Evolutionary conservation across 1,140 invertebrate genomes (phyloP), one percentile per base, ranked within the genome.

Genomic region (Pseudomyrmex sp.): DNA sequence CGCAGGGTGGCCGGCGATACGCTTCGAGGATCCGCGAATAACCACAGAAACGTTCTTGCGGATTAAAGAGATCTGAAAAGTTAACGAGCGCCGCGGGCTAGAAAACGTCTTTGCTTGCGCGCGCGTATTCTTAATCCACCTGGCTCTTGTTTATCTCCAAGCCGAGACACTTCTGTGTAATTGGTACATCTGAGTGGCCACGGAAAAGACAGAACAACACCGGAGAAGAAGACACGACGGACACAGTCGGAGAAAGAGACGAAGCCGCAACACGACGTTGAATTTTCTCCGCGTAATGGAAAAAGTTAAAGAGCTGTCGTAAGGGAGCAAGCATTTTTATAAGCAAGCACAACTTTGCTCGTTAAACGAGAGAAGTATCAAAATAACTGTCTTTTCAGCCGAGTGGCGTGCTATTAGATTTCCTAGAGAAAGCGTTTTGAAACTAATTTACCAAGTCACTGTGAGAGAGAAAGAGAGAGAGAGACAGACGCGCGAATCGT

Each of bases 341-440:
- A 85, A 85, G 56, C 70, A 62, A 74, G 58, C 79, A 44, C 58
- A 83, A 82, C 79, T 82, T 83, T 83, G 69, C 61, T 83, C 70
- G 79, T 85, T 83, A 76, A 73, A 50, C 79, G 70, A 23, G 26
- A 50, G 35, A 48, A 44, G 56, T 66, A 69, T 83, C 79, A 68
- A 83, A 75, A 85, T 83, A 85, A 85, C 54, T 46, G 62, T 62
- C 63, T 65, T 35, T 23, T 58, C 52, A 44, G 26, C 12, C 46
- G 18, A 56, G 56, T 35, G 56, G 35, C 52, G 23, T 54, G 35
- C 44, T 20, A 72, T 26, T 52, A 52, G 56, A 72, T 26, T 54
- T 13, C 44, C 9, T 44, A 44, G 56, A 15, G 15, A 54, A 15
- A 44, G 56, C 44, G 23, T 82, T 62, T 61, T 26, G 23, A 5